These are phyloP conservation scores for Varroa destructor DNA, from an alignment of 1,140 invertebrate species.

Conservation along the genomic window DNA sequence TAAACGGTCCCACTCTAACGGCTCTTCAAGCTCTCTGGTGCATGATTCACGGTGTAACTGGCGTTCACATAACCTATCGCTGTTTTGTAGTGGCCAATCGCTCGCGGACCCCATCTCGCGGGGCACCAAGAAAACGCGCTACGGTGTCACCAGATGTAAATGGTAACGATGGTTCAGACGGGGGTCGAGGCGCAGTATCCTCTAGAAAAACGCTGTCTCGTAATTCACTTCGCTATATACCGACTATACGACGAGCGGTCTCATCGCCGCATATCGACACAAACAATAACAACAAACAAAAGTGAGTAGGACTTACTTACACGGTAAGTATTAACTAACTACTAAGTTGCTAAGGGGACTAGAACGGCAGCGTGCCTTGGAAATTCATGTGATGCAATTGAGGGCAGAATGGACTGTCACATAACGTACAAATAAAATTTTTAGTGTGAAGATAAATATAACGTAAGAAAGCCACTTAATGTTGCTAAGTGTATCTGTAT, in stretches of 20 bases:
- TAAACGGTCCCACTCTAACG: too few species aligned
- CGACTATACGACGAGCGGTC: not conserved
- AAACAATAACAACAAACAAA: conserved; percentile 12
- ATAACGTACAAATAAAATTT: too few species aligned
- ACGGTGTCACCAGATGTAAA: conserved; percentile 7
- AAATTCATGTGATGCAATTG: too few species aligned
- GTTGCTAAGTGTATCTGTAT: too few species aligned
- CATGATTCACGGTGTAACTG: too few species aligned
- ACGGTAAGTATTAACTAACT: not conserved
- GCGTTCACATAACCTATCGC: too few species aligned
- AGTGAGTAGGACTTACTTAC: not conserved
- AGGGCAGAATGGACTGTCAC: too few species aligned
- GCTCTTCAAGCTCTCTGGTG: too few species aligned
- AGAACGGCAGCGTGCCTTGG: not conserved
- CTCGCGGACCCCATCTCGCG: not conserved
- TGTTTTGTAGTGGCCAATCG: not conserved
- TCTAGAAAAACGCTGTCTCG: not conserved
- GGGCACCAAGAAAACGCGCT: not conserved
- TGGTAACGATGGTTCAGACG: not conserved
- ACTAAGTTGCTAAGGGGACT: not conserved
- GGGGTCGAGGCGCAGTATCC: too few species aligned
- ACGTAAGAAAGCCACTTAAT: too few species aligned
- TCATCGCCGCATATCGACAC: conserved; percentile 16
- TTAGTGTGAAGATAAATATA: too few species aligned
- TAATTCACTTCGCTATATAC: not conserved